Evolutionary conservation across 2,888 invertebrate species (phyloP).

Genomic region (Caenorhabditis sp.): DNA sequence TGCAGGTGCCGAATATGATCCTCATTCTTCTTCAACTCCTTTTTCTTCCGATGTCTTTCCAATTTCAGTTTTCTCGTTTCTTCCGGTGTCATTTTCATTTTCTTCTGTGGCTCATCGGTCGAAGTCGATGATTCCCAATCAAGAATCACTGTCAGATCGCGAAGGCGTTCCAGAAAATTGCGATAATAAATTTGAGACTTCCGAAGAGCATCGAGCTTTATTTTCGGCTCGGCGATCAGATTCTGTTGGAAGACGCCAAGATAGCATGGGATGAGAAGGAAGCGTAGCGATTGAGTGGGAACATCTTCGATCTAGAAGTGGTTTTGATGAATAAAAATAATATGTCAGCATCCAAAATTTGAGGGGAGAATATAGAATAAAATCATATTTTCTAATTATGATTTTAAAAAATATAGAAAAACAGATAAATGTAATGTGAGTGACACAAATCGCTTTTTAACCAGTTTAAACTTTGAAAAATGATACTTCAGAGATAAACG

Average conservation of each 20-base stretch:
- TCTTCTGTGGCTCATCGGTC: conserved; percentile 25
- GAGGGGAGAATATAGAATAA: no score
- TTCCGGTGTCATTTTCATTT: conserved; percentile 11
- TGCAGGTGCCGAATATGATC: conserved; percentile 17
- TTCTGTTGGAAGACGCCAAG: conserved; percentile 54
- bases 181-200: conserved; percentile 53
- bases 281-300: conserved; percentile 53
- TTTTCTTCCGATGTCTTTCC: conserved; percentile 29
- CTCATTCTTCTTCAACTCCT: conserved; percentile 27
- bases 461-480: no score
- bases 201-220: conserved; percentile 43
- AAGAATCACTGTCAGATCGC: conserved; percentile 47
- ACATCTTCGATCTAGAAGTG: conserved; percentile 45
- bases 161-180: conserved; percentile 53
- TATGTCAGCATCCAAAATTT: neutral
- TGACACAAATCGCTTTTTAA: no score
- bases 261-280: conserved; percentile 61
- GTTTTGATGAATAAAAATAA: neutral
- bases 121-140: conserved; percentile 54
- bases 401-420: no score
- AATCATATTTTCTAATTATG: no score
- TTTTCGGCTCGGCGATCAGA: conserved; percentile 26
- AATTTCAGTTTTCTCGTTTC: conserved; percentile 33
- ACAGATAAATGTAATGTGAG: no score
- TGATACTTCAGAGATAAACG: no score